Percentiles rank a stretch among this genome's conserved stretches.
These are phyloP conservation scores for Rugalucina vietnamica DNA, from an alignment of 2,888 invertebrate species.

Conservation along the genomic window DNA sequence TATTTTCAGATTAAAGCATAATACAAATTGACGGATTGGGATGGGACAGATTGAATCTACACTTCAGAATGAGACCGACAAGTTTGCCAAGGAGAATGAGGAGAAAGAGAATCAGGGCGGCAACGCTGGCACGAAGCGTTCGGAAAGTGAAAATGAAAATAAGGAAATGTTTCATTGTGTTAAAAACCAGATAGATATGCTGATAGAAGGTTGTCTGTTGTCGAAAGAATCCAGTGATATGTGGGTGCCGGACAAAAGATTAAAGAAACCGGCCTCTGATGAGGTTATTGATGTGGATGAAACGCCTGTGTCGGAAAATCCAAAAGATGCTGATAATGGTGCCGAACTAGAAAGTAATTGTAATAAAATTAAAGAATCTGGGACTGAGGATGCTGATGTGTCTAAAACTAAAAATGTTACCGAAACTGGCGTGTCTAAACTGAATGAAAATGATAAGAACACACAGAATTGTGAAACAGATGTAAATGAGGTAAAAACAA, in stretches of 20 bases:
- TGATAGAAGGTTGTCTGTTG: slow-evolving; percentile 65
- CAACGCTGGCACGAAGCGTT: not conserved
- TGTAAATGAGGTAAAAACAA: not conserved
- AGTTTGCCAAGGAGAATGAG: not conserved
- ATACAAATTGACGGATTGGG: not conserved
- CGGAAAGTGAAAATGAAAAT: not conserved
- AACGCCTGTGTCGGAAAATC: not conserved
- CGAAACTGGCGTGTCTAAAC: not conserved
- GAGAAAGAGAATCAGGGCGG: not conserved
- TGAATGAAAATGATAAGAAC: not conserved
- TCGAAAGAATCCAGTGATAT: slow-evolving; percentile 30
- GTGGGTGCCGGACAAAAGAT: not conserved
- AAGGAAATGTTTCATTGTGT: slow-evolving; percentile 51
- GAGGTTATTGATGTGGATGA: not conserved
- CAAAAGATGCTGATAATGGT: not conserved
- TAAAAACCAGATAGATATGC: slow-evolving; percentile 66
- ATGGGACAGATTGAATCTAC: not conserved
- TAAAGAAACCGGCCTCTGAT: slow-evolving; percentile 7
- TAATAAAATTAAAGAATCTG: not conserved
- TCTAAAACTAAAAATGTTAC: not conserved
- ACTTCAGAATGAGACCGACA: not conserved
- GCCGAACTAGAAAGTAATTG: not conserved
- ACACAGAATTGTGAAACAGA: not conserved
- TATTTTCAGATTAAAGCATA: slow-evolving; percentile 12
- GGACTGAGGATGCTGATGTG: not conserved